Conservation (phyloP, 2,888 invertebrate genomes). For the Tachina lurida region DNA sequence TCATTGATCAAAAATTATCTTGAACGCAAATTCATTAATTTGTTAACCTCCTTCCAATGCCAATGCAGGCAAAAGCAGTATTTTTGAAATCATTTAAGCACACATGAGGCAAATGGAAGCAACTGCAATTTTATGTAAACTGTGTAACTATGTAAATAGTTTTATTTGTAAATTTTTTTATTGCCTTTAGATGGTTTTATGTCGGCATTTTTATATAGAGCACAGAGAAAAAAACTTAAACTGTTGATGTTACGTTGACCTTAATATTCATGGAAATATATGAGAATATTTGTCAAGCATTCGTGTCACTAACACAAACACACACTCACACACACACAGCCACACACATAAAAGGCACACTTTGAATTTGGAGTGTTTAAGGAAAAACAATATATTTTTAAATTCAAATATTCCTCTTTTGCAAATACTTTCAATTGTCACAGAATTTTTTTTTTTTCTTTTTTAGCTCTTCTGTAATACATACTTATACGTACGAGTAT, state of each 20-base stretch:
- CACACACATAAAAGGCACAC: background rate
- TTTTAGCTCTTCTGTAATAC: too few species aligned
- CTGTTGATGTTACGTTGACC: constrained; percentile 66
- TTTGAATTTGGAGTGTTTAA: constrained; percentile 22
- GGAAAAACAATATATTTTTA: constrained; percentile 10
- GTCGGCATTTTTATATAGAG: constrained; percentile 33
- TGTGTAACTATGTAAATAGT: constrained; percentile 44
- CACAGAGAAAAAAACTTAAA: constrained; percentile 17
- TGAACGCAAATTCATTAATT: constrained; percentile 34
- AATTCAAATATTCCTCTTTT: constrained; percentile 50
- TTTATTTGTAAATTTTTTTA: background rate
- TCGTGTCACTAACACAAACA: constrained; percentile 46
- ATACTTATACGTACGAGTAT: background rate
- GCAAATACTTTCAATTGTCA: constrained; percentile 36
- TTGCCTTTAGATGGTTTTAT: constrained; percentile 42
- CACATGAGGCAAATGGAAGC: background rate
- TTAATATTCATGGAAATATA: constrained; percentile 39
- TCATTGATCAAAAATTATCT: constrained; percentile 45
- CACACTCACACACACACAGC: too few species aligned
- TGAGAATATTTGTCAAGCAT: constrained; percentile 18
- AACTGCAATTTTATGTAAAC: constrained; percentile 34
- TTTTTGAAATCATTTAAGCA: background rate
- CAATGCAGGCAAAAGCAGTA: constrained; percentile 8
- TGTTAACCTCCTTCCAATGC: constrained; percentile 27
- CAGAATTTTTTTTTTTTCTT: constrained; percentile 15